Evolutionary conservation across 2,797 vertebrate species (phyloP).

Genomic region (Selene dorsalis): DNA sequence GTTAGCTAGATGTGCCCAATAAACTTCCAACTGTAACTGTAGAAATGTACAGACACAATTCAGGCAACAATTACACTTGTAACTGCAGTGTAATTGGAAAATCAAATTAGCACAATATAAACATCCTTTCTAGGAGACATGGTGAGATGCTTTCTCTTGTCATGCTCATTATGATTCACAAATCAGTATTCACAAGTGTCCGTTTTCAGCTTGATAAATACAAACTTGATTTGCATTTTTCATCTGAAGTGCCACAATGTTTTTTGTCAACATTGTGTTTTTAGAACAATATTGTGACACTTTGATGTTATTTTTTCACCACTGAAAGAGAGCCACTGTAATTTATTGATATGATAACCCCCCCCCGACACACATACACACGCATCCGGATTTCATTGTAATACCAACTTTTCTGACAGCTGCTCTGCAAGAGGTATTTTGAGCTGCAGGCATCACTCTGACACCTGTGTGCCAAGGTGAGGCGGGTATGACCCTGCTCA

Average conservation of each 20-base stretch:
- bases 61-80: slow-evolving; percentile 9
- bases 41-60: neutral
- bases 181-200: slow-evolving; percentile 18
- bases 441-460: slow-evolving; percentile 64
- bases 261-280: neutral
- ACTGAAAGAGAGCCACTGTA: slow-evolving; percentile 23
- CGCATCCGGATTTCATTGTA: slow-evolving; percentile 48
- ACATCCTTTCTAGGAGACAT: slow-evolving; percentile 4
- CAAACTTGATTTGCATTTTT: slow-evolving; percentile 19
- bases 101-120: slow-evolving; percentile 14
- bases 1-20: neutral
- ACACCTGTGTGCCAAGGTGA: slow-evolving; percentile 73
- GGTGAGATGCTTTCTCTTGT: slow-evolving; percentile 8
- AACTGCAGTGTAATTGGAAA: neutral
- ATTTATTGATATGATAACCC: slow-evolving; percentile 42
- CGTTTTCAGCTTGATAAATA: slow-evolving; percentile 21
- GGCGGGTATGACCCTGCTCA: slow-evolving; percentile 56
- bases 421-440: slow-evolving; percentile 69
- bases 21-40: neutral
- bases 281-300: neutral
- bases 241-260: neutral
- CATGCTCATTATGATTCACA: slow-evolving; percentile 22
- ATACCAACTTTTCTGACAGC: slow-evolving; percentile 56
- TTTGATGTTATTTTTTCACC: slow-evolving; percentile 20
- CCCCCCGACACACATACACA: slow-evolving; percentile 27